A percentile compares a stretch with the other conserved stretches of the same genome.
phyloP scores from a whole-genome alignment of 2,113 vertebrate genomes.

The Ivindomyrus marchei region DNA sequence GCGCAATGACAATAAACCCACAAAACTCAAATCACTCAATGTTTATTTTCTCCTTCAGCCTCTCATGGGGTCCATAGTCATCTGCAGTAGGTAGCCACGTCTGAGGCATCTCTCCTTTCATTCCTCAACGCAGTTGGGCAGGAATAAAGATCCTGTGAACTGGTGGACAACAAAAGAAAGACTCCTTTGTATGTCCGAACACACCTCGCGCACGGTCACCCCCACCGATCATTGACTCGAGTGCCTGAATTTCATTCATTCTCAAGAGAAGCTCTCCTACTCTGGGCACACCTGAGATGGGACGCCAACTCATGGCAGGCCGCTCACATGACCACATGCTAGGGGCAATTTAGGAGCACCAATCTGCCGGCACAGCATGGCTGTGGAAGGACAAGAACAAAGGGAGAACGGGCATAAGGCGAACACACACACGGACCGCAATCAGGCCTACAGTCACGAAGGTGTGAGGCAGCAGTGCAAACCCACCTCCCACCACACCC shows the following conservation, averaged over 20 bases:
- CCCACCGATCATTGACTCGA: not conserved
- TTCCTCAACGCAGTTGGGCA: not conserved
- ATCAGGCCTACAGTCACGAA: not conserved
- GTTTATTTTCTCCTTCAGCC: not conserved
- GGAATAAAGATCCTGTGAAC: not conserved
- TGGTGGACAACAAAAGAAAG: not conserved
- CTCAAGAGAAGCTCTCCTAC: not conserved
- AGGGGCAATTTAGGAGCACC: not conserved
- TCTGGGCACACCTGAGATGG: not conserved
- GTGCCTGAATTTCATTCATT: not conserved
- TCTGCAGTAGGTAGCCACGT: not conserved
- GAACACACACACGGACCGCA: not conserved
- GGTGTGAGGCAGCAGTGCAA: not conserved
- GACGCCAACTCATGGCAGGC: not conserved
- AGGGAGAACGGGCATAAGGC: not conserved
- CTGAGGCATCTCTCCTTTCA: not conserved
- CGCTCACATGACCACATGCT: not conserved
- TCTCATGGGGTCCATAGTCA: not conserved
- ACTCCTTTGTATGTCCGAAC: not conserved
- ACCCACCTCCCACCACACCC: not conserved
- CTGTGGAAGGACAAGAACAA: not conserved
- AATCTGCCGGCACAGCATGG: not conserved
- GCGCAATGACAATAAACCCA: not conserved
- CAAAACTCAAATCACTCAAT: not conserved
- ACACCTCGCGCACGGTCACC: not conserved